Base-by-base conservation (phyloP, 2,888 invertebrate genomes). In the Patella depressa region DNA sequence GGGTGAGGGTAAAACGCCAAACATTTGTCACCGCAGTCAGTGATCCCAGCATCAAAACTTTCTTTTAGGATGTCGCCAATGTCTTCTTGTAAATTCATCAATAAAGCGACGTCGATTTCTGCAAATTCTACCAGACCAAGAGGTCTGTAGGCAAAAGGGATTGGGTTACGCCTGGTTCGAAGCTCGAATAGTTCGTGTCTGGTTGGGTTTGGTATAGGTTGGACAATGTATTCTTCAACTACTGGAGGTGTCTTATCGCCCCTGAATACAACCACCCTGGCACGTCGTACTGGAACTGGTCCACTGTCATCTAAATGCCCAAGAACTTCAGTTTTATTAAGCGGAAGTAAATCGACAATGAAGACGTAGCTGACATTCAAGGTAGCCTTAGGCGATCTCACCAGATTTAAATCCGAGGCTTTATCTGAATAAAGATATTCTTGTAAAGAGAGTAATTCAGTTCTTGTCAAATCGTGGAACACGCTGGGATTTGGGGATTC, bases 161-260 rank as follows among this genome's bases (percentile, higher is more conserved):
- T 82, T 0, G 83, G 81, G 70, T 81, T 78, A 45, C 74, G 69
- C 29, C 78, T 76, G 17, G 69, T 74, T 12, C 72, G 73, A 2
- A 74, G 72, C 15, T 73, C 70, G n/a, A 82, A 69, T 53, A 84
- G 81, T 15, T 80, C 75, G 71, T 74, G 75, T 14, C 72, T 54
- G 0, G 57, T 77, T 2, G 87, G 86, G 2, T 86, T 79, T 9
- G 87, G 86, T 53, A 88, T 76, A 3, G 87, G 87, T 5, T 85
- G 85, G 0, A 88, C 86, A 11, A 82, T 76, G 65, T 85, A 85
- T 79, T 88, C 88, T 69, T 86, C 83, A 1, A 85, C 82, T 11
- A 74, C 79, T 1, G 87, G 85, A 0, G 81, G 78, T 4, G 53
- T 12, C 19, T 78, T 65, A 54, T 87, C 86, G 11, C 87, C 87